Base-by-base conservation (phyloP, 2,888 invertebrate genomes). In the Eupithecia subumbrata region DNA sequence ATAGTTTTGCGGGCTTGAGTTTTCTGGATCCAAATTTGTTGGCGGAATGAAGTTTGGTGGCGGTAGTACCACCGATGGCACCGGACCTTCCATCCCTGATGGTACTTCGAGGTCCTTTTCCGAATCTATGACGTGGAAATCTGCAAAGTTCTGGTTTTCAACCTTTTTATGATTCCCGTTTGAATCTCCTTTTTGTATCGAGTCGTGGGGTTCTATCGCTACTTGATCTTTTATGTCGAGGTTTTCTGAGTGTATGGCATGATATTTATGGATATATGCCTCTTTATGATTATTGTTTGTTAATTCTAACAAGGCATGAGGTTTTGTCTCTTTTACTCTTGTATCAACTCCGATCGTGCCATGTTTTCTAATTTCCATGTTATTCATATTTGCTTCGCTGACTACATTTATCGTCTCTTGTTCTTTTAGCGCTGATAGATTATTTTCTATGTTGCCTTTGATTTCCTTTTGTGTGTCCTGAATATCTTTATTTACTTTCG, bases 71-170 rank as follows among this genome's bases (percentile, higher is more conserved):
- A 90, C 80, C 0, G 88, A 84, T 0, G 95, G 93, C 1, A 91
- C 81, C 0, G 94, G 94, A 0, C 95, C 95, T 84, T 95, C 95
- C 0, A 93, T 64, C 0, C 95, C 95, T 0, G 88, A 81, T 0
- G 95, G 95, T 0, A 95, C 91, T 63, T 95, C 95, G 73, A 95
- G 84, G 84, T 95, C 95, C 77, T 87, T 91, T 2, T 94, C 95
- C 1, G 90, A 84, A 77, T 95, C 90, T 78, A 95, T 91, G 3
- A 95, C 88, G 72, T 95, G 95, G 70, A 94, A 95, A 76, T 86
- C 82, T 0, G 87, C 79, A 63, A 93, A 80, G 12, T 79, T 86
- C 0, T 92, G 91, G 80, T 93, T 91, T 0, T 89, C 86, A 63
- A 90, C 81, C 9, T 48, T 45, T 75, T 76, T 79, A 22, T 73